phyloP scores from a whole-genome alignment of 2,797 vertebrate genomes.

The Crax fasciolata region DNA sequence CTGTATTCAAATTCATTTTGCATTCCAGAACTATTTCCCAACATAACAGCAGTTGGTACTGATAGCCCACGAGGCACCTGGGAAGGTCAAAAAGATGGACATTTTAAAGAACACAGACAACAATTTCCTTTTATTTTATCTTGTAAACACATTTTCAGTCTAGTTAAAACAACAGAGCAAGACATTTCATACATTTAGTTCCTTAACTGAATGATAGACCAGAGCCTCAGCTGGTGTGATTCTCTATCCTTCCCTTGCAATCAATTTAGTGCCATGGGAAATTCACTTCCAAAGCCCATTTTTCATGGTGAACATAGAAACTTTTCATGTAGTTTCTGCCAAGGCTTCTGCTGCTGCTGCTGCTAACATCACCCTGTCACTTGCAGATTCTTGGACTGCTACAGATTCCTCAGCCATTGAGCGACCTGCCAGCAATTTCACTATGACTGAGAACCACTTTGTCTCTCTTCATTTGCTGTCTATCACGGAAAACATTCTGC shows the following conservation, averaged over 20 bases:
- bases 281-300: background rate
- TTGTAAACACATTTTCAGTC: conserved; percentile 11
- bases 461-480: background rate
- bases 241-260: background rate
- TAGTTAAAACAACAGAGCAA: conserved; percentile 25
- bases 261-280: background rate
- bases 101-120: background rate
- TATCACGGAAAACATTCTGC: background rate
- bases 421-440: background rate
- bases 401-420: background rate
- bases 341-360: background rate
- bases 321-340: background rate
- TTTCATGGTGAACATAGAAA: conserved; percentile 21
- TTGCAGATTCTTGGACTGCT: background rate
- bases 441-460: background rate
- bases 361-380: rapidly evolving
- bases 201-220: background rate
- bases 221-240: background rate
- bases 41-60: background rate
- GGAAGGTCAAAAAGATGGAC: background rate
- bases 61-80: background rate
- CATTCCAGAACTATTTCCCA: background rate
- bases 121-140: conserved; percentile 27
- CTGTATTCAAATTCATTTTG: background rate
- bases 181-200: background rate